A percentile compares a stretch with the other conserved stretches of the same genome.
Conservation (phyloP, 2,888 invertebrate genomes). For the Leptinotarsa juncta region DNA sequence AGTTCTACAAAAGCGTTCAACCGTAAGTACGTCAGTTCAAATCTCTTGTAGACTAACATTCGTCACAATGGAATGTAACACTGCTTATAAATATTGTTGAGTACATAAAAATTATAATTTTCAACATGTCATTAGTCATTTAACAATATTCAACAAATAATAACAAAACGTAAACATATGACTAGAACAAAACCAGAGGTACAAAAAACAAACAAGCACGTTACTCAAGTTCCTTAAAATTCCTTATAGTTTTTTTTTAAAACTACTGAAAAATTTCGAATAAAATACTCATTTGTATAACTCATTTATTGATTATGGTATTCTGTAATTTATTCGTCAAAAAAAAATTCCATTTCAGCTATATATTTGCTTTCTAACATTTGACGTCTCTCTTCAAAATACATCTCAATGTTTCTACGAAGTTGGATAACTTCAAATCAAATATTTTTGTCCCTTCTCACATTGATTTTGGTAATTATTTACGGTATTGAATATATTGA, state of each 20-base stretch:
- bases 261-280: not conserved
- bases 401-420: too few relatives aligned
- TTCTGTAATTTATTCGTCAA: not conserved
- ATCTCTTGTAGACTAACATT: constrained; percentile 10
- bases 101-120: not conserved
- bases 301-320: not conserved
- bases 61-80: constrained; percentile 25
- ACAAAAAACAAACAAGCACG: not conserved
- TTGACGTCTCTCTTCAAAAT: too few relatives aligned
- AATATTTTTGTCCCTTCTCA: too few relatives aligned
- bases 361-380: too few relatives aligned
- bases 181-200: constrained; percentile 11
- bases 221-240: not conserved
- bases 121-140: constrained; percentile 7
- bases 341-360: not conserved
- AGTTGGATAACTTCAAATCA: too few relatives aligned
- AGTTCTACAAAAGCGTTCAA: constrained; percentile 10
- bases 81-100: constrained; percentile 19
- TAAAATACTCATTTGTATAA: constrained; percentile 3
- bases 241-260: not conserved
- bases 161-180: constrained; percentile 7
- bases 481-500: too few relatives aligned
- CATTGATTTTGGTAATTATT: too few relatives aligned
- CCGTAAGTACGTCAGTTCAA: not conserved
- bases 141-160: constrained; percentile 8